phyloP scores from a whole-genome alignment of 2,797 vertebrate species.

The Moxostoma hubbsi region DNA sequence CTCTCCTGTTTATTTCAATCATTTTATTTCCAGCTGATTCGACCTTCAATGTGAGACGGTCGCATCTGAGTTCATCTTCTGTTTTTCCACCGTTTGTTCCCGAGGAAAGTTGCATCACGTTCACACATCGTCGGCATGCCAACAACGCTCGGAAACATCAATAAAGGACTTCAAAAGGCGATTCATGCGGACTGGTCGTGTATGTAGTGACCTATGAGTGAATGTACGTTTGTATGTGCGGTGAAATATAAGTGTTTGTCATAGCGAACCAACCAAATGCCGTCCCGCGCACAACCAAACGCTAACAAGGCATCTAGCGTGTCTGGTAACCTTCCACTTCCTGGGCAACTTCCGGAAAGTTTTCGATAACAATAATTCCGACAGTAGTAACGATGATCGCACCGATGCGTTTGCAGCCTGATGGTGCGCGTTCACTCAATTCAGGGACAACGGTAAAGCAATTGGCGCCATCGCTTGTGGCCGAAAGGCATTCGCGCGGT shows the following conservation, averaged over 20 bases:
- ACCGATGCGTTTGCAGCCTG: conserved; percentile 14
- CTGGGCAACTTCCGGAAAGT: neutral
- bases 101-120: conserved; percentile 16
- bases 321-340: conserved; percentile 27
- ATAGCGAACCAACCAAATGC: conserved; percentile 44
- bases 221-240: conserved; percentile 72
- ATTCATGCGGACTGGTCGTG: conserved; percentile 7
- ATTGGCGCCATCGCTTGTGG: conserved; percentile 44
- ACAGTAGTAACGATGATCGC: conserved; percentile 12
- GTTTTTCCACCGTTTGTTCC: neutral
- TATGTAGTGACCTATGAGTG: conserved; percentile 31
- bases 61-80: conserved; percentile 5
- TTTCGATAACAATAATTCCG: conserved; percentile 9
- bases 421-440: conserved; percentile 56
- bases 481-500: neutral
- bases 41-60: neutral
- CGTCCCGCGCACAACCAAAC: conserved; percentile 31
- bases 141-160: neutral
- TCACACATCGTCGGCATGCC: conserved; percentile 7
- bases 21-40: conserved; percentile 70
- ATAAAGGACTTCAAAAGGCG: conserved; percentile 17
- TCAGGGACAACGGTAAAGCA: conserved; percentile 60
- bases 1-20: conserved; percentile 76
- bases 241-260: conserved; percentile 37
- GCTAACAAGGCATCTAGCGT: conserved; percentile 17